phyloP scores from a whole-genome alignment of 1,140 invertebrate genomes.

The Cepaea nemoralis region DNA sequence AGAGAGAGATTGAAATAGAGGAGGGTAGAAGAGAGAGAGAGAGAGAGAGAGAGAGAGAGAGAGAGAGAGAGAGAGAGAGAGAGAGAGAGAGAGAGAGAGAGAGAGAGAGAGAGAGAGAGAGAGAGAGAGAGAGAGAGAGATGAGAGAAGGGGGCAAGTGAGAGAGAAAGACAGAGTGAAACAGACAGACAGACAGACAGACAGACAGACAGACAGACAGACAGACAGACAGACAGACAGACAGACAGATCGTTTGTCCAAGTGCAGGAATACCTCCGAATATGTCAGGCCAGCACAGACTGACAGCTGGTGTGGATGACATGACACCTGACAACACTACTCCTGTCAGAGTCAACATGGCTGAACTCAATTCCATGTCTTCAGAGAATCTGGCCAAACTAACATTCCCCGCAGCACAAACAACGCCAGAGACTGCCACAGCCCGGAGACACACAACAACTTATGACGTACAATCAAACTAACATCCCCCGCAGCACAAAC shows the following conservation, averaged over 20 bases:
- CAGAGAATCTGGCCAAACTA: too few species aligned
- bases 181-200: slow-evolving; percentile 13
- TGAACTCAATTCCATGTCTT: too few species aligned
- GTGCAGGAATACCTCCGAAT: not conserved
- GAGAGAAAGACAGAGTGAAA: too few species aligned
- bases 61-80: slow-evolving; percentile 38
- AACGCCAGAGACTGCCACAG: too few species aligned
- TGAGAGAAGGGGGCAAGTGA: too few species aligned
- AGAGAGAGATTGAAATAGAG: too few species aligned
- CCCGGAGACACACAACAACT: too few species aligned
- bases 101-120: slow-evolving; percentile 29
- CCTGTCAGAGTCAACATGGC: too few species aligned
- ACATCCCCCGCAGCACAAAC: too few species aligned
- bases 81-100: slow-evolving; percentile 40
- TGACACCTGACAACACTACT: not conserved
- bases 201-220: slow-evolving; percentile 32
- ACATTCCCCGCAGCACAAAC: too few species aligned
- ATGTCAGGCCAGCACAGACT: not conserved
- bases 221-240: not conserved
- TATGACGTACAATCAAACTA: too few species aligned
- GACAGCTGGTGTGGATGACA: not conserved
- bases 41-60: slow-evolving; percentile 35
- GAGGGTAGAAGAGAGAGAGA: slow-evolving; percentile 33
- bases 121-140: slow-evolving; percentile 21
- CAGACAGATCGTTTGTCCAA: not conserved